phyloP scores from a whole-genome alignment of 1,140 invertebrate species.

The Sycophila sp. region DNA sequence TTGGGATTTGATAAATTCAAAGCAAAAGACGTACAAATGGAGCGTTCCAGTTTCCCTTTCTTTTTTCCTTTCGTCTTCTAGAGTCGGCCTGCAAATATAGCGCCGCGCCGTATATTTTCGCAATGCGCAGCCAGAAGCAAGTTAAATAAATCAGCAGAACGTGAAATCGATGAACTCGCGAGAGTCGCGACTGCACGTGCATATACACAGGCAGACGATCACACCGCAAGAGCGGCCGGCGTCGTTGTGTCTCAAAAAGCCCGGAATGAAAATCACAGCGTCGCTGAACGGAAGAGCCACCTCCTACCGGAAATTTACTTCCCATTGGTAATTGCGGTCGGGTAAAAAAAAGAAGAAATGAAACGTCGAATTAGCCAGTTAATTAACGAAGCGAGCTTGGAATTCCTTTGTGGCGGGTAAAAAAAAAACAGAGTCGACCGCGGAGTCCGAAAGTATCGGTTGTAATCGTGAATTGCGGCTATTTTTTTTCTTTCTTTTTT shows the following conservation, averaged over 20 bases:
- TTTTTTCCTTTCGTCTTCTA: background rate
- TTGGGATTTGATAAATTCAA: too few species aligned
- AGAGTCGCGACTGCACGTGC: background rate
- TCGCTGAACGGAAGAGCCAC: conserved; percentile 18
- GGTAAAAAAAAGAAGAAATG: background rate
- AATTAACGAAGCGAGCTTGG: conserved; percentile 30
- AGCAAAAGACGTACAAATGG: too few species aligned
- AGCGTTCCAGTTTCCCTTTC: background rate
- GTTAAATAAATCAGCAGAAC: conserved; percentile 1
- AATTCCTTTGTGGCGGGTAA: conserved; percentile 5
- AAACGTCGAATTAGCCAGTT: conserved; percentile 20
- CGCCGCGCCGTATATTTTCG: background rate
- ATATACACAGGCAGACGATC: too few species aligned
- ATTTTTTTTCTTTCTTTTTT: too few species aligned
- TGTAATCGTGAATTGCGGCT: background rate
- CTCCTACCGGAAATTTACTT: conserved; percentile 36
- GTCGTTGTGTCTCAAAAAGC: background rate
- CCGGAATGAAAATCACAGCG: conserved; percentile 7
- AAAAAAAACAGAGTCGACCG: too few species aligned
- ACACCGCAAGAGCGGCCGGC: too few species aligned
- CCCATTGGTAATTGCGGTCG: conserved; percentile 23
- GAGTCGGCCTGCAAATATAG: background rate
- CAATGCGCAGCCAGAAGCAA: background rate
- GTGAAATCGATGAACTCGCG: background rate
- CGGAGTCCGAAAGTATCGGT: background rate